A percentile compares a stretch with the other conserved stretches of the same genome.
phyloP scores from a whole-genome alignment of 2,113 vertebrate species.

The Cyphomyrus discorhynchus region DNA sequence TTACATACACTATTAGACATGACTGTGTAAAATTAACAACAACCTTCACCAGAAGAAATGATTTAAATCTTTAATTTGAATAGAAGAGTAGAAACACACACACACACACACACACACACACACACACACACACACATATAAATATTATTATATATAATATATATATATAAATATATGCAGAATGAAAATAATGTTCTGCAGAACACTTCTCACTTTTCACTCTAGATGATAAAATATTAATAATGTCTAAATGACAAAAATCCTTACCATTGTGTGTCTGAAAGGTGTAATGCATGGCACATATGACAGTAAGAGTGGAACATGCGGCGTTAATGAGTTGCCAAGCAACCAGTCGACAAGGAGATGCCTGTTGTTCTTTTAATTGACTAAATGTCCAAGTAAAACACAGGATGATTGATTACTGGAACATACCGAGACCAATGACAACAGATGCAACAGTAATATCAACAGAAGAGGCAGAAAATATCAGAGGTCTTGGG shows the following conservation, averaged over 20 bases:
- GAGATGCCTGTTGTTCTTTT: neutral
- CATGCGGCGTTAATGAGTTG: neutral
- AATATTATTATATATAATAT: neutral
- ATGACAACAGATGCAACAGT: neutral
- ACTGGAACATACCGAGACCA: neutral
- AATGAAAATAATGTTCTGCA: no score
- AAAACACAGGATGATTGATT: neutral
- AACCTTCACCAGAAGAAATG: neutral
- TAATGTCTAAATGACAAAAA: neutral
- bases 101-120: neutral
- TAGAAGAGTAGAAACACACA: neutral
- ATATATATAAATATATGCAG: neutral
- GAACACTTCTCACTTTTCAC: neutral
- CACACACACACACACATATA: neutral
- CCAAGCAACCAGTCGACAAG: neutral
- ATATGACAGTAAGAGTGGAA: neutral
- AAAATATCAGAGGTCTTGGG: neutral
- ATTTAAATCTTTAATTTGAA: neutral
- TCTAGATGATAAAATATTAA: neutral
- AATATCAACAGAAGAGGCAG: neutral
- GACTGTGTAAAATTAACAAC: neutral
- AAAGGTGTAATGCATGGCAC: neutral
- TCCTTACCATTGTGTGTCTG: neutral
- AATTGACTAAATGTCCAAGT: constrained; percentile 2
- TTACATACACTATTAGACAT: neutral